phyloP scores from a whole-genome alignment of 2,113 vertebrate species.

The Salvelinus namaycush region DNA sequence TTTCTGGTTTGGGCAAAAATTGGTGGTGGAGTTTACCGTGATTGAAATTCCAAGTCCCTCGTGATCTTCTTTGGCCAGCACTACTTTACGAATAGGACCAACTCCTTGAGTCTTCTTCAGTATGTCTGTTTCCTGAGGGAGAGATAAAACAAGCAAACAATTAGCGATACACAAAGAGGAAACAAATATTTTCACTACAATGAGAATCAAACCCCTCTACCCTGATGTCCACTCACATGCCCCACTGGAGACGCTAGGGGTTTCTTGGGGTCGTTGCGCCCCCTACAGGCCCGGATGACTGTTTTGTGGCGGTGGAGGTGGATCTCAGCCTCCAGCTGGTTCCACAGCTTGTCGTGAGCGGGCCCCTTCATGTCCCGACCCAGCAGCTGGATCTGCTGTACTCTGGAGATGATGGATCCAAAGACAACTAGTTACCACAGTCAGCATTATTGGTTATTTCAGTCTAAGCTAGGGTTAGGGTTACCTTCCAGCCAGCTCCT shows the following conservation, averaged over 20 bases:
- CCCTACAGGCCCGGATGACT: conserved; percentile 93
- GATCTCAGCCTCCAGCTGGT: conserved; percentile 98
- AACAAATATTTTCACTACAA: too few relatives aligned
- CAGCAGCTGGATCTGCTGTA: conserved; percentile 96
- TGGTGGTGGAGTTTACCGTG: conserved; percentile 77
- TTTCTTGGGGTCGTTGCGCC: conserved; percentile 91
- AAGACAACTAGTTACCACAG: neutral
- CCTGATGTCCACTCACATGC: conserved; percentile 78
- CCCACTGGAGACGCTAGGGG: conserved; percentile 88
- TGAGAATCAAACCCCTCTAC: too few relatives aligned
- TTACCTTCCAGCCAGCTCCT: conserved; percentile 95
- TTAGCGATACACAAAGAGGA: neutral
- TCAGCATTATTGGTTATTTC: neutral
- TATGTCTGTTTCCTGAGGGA: conserved; percentile 85
- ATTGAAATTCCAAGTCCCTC: conserved; percentile 99
- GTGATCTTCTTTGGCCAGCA: conserved; percentile 94
- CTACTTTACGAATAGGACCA: conserved; percentile 94
- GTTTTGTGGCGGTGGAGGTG: conserved; percentile 98
- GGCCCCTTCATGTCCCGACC: conserved; percentile 98
- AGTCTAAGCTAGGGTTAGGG: neutral
- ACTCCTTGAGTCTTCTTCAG: conserved; percentile 98
- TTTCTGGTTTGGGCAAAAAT: neutral
- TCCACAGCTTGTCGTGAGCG: conserved; percentile 98
- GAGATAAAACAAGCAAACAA: neutral
- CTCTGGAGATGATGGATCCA: conserved; percentile 66